Conservation (phyloP, 2,113 vertebrate species). For the Paedocypris sp. region DNA sequence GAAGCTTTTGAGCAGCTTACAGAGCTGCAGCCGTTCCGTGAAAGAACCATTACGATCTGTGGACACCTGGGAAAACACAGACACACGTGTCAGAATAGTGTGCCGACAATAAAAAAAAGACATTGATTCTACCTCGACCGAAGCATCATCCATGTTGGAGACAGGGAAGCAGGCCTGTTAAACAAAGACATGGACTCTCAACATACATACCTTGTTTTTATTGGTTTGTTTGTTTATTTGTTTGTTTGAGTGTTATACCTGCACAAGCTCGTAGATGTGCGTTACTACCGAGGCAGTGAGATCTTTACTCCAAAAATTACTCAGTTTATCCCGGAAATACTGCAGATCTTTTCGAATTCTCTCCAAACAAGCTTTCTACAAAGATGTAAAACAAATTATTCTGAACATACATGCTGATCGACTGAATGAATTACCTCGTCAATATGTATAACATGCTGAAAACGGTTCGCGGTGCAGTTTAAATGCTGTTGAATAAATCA, state of each 20-base stretch:
- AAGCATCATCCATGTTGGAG: background rate
- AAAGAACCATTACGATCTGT: slow-evolving; percentile 34
- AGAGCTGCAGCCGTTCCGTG: slow-evolving; percentile 54
- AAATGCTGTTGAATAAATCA: slow-evolving; percentile 45
- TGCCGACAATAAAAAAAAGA: background rate
- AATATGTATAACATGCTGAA: slow-evolving; percentile 33
- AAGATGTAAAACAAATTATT: background rate
- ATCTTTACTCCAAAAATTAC: slow-evolving; percentile 28
- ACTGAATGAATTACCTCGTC: slow-evolving; percentile 47
- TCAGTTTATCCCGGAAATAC: slow-evolving; percentile 38
- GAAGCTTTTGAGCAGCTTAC: slow-evolving; percentile 66
- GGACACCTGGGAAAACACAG: slow-evolving; percentile 28
- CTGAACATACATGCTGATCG: background rate
- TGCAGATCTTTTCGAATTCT: slow-evolving; percentile 48
- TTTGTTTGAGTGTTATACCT: slow-evolving; percentile 35
- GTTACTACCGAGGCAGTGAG: slow-evolving; percentile 22
- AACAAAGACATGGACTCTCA: slow-evolving; percentile 7
- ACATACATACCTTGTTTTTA: no score
- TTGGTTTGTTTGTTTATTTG: no score
- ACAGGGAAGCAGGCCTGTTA: slow-evolving; percentile 47
- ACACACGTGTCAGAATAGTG: background rate
- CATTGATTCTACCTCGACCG: slow-evolving; percentile 13
- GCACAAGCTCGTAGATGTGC: slow-evolving; percentile 44
- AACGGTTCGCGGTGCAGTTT: slow-evolving; percentile 57
- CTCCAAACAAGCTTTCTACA: slow-evolving; percentile 46